Base-by-base conservation (phyloP, 1,140 invertebrate genomes). In the Neuroterus valhalla region DNA sequence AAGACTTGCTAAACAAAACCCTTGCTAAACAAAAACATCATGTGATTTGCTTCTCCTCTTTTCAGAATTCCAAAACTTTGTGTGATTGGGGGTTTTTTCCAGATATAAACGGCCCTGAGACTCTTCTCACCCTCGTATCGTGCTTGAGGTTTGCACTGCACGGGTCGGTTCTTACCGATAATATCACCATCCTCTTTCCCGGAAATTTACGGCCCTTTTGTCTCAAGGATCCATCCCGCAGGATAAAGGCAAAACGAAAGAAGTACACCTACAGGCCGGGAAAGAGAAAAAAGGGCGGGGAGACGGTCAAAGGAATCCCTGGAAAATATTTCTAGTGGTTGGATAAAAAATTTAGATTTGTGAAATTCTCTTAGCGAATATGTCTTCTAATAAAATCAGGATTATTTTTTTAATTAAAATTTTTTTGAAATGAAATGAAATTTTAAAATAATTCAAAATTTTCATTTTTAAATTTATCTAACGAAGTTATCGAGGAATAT, bases 151-250 rank as follows among this genome's bases (percentile, higher is more conserved):
- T 62, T 62, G 55, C 21, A 15, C 31, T 62, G 55, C 55, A 15
- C n/a, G 55, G 55, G 55, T 62, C 55, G 52, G 52, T 62, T 62
- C 52, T 62, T 62, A 62, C 23, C 31, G 55, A 62, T 62, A 62
- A 31, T 62, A 62, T 62, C 55, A 62, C 55, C 55, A 62, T 62
- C 26, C 14, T 26, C 23, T 15, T 62, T 62, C 55, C 55, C 55
- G 55, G 55, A 62, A 62, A 62, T 62, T 62, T 62, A 62, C 55
- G 55, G 55, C 31, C 55, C 55, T 62, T 62, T 62, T 62, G 55
- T 62, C 55, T 62, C 55, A 62, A 62, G 26, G 55, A 62, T 62
- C 23, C 55, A 62, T 66, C 14, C 12, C 11, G n/a, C 1, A 31
- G 43, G 45, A 31, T 46, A 48, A 38, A 43, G n/a, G 75, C 14